These are phyloP conservation scores for Rambutsinella grinnellia DNA, from an alignment of 2,888 invertebrate genomes.

Conservation along the genomic window DNA sequence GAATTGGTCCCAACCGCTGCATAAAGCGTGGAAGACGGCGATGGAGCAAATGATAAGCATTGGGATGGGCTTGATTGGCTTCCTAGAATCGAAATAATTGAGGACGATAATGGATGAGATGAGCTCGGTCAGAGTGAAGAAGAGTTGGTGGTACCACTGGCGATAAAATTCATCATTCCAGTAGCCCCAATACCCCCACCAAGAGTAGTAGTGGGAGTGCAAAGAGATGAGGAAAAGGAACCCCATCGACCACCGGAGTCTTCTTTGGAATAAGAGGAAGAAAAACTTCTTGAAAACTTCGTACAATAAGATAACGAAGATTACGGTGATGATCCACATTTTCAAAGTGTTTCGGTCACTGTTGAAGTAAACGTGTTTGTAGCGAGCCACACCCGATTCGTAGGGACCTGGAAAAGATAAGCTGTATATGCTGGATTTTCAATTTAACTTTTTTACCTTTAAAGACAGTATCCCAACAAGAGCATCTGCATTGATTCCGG, in stretches of 20 bases:
- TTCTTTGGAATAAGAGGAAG: constrained; percentile 71
- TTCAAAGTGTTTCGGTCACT: constrained; percentile 76
- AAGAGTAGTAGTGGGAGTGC: constrained; percentile 78
- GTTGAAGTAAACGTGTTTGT: constrained; percentile 80
- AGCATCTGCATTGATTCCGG: neutral
- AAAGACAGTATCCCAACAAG: constrained; percentile 38
- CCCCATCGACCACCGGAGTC: constrained; percentile 75
- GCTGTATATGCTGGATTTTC: neutral
- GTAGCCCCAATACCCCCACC: constrained; percentile 79
- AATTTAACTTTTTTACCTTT: constrained; percentile 10
- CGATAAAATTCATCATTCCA: constrained; percentile 76
- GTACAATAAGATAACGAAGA: constrained; percentile 74
- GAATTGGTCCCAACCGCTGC: too few relatives aligned
- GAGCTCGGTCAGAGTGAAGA: constrained; percentile 12
- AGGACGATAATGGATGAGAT: neutral
- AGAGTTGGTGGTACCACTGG: constrained; percentile 77
- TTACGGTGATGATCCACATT: constrained; percentile 76
- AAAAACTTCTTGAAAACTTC: constrained; percentile 75
- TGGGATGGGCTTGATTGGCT: neutral
- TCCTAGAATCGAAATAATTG: neutral
- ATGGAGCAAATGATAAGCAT: too few relatives aligned
- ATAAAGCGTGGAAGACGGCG: too few relatives aligned
- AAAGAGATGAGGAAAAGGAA: constrained; percentile 75
- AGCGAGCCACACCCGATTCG: constrained; percentile 77
- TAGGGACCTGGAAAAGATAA: constrained; percentile 73